Percentiles rank a stretch among this genome's conserved stretches.
Evolutionary conservation across 1,140 invertebrate genomes (phyloP).

Genomic region (Neodiprion virginianus): DNA sequence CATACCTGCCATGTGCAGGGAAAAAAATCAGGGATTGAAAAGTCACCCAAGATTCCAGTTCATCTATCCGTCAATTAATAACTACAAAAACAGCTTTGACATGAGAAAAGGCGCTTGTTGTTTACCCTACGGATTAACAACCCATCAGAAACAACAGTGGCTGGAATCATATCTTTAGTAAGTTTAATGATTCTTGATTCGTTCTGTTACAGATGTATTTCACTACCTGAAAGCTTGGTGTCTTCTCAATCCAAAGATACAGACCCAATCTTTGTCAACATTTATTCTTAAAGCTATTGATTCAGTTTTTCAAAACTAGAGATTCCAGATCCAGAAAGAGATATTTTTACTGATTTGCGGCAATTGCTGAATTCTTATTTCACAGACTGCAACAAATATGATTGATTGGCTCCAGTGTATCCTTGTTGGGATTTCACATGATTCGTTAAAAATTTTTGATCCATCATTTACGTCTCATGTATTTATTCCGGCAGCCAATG

Average conservation of each 20-base stretch:
- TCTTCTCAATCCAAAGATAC: slow-evolving; percentile 10
- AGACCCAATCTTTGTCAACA: not conserved
- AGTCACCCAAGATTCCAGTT: slow-evolving; percentile 60
- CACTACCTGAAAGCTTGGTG: not conserved
- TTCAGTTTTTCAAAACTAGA: too few relatives aligned
- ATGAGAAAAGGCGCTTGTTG: slow-evolving; percentile 84
- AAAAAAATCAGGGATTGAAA: slow-evolving; percentile 50
- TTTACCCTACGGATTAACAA: slow-evolving; percentile 83
- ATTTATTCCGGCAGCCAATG: slow-evolving; percentile 74
- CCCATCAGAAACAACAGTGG: slow-evolving; percentile 88
- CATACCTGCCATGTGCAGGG: slow-evolving; percentile 67
- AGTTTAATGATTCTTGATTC: slow-evolving; percentile 46
- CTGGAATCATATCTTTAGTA: slow-evolving; percentile 80
- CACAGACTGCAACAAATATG: slow-evolving; percentile 20
- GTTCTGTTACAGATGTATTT: not conserved
- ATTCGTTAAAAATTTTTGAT: slow-evolving; percentile 16
- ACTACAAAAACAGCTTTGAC: slow-evolving; percentile 85
- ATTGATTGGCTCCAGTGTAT: not conserved
- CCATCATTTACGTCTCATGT: slow-evolving; percentile 21
- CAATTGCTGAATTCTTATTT: slow-evolving; percentile 23
- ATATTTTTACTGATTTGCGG: slow-evolving; percentile 3
- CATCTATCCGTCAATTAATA: slow-evolving; percentile 77
- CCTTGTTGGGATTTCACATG: slow-evolving; percentile 1
- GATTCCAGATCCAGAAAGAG: too few relatives aligned
- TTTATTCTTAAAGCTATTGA: too few relatives aligned